Evolutionary conservation across 2,888 invertebrate genomes (phyloP), one percentile per base, ranked within the genome.

Genomic region (Eurytoma californica): DNA sequence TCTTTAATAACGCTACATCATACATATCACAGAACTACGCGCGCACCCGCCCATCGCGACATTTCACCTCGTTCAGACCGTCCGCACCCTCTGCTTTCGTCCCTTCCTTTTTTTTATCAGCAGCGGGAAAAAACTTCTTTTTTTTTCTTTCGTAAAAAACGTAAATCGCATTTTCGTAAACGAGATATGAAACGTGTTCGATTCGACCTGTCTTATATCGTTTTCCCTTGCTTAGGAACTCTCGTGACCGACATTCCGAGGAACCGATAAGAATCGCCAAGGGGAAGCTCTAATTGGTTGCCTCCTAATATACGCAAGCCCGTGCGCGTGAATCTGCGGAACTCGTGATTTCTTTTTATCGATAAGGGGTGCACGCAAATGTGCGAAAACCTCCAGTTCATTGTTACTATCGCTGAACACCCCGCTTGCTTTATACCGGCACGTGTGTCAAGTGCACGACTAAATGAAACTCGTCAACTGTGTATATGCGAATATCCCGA

Each of bases 1-100:
- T 82, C 82, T 86, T 83, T 76, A 86, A 88, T 88, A 80, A 88
- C 86, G 88, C 88, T 90, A 84, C 88, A 86, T 89, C 83, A 88
- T 90, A 90, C 89, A 91, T 91, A 91, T 91, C 91, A 91, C 91
- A 91, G 91, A 91, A 89, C 89, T 90, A 89, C 88, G 88, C 89
- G 88, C 86, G 87, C 87, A 86, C 86, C 88, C 87, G 82, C 86
- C 86, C 76, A 79, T 75, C 72, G 70, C 67, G 61, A 75, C 18
- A 47, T 65, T 74, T 73, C 58, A 63, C 63, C 51, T 53, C 53
- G 14, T n/a, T 53, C n/a, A n/a, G 14, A 53, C n/a, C 53, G 53
- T n/a, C 16, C 53, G 14, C 53, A 14, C 53, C 53, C 53, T 53
- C 53, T 16, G n/a, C 53, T n/a, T n/a, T n/a, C 53, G 53, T 53